A percentile compares a stretch with the other conserved stretches of the same genome.
phyloP scores from a whole-genome alignment of 2,113 vertebrate species.

The Dromaius novaehollandiae region DNA sequence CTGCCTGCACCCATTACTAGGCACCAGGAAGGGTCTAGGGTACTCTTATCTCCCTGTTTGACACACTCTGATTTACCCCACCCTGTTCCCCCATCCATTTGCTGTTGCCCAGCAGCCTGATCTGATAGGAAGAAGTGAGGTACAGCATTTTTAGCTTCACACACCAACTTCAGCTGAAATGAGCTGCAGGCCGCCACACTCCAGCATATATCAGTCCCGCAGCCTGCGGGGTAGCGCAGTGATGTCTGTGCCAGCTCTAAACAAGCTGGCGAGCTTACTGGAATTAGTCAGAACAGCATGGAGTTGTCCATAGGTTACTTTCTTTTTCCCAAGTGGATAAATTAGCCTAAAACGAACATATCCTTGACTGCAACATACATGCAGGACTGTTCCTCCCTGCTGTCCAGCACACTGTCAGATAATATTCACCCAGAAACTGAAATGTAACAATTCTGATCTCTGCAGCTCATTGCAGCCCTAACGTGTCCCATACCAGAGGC shows the following conservation, averaged over 20 bases:
- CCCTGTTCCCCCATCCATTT: background rate
- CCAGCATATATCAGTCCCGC: background rate
- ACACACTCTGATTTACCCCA: background rate
- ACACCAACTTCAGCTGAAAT: background rate
- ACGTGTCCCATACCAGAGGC: background rate
- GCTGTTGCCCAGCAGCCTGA: background rate
- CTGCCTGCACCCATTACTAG: too few species aligned
- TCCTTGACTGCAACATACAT: background rate
- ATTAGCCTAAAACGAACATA: constrained; percentile 33
- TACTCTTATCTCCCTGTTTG: background rate
- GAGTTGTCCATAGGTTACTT: background rate
- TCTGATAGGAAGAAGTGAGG: background rate
- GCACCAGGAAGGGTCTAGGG: too few species aligned
- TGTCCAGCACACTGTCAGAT: background rate
- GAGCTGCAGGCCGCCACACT: background rate
- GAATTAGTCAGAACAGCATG: constrained; percentile 14
- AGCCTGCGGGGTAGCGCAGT: background rate
- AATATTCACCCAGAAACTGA: constrained; percentile 11
- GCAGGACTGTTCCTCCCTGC: background rate
- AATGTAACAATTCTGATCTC: background rate
- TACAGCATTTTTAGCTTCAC: background rate
- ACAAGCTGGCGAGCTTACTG: background rate
- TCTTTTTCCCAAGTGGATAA: background rate
- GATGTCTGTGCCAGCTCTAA: background rate
- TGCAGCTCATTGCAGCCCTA: constrained; percentile 7